A percentile compares a stretch with the other conserved stretches of the same genome.
phyloP scores from a whole-genome alignment of 2,113 vertebrate species.

The Microcebus tavaratra region DNA sequence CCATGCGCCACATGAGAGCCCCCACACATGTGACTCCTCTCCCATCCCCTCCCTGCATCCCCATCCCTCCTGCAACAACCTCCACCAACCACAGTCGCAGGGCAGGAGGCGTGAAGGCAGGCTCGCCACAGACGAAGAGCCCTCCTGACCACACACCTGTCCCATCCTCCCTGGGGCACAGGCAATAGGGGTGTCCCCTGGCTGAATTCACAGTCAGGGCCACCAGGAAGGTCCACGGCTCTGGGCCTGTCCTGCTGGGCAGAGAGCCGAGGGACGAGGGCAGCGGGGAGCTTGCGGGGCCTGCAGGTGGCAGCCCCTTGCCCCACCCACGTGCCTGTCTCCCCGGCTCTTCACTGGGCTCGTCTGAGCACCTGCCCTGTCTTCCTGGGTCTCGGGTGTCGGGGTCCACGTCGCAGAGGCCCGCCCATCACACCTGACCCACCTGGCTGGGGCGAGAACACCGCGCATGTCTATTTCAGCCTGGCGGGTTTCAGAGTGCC shows the following conservation, averaged over 20 bases:
- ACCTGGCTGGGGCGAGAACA: neutral
- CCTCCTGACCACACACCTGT: neutral
- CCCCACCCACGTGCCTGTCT: accelerated
- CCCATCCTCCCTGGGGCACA: accelerated
- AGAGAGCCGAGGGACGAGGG: accelerated
- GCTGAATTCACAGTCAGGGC: neutral
- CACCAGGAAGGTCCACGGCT: no score
- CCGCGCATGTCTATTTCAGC: neutral
- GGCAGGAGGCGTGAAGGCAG: neutral
- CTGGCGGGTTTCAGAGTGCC: conserved; percentile 60
- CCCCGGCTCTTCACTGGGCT: accelerated
- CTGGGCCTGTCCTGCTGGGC: neutral
- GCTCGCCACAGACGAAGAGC: accelerated
- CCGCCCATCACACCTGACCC: neutral
- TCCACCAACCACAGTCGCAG: neutral
- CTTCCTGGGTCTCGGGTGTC: conserved; percentile 8
- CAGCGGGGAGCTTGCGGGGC: accelerated
- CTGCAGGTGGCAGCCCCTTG: accelerated
- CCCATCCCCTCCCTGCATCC: neutral
- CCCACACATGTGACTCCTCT: accelerated
- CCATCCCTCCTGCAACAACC: accelerated
- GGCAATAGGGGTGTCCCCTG: no score
- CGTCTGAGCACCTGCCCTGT: accelerated
- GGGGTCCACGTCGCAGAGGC: neutral
- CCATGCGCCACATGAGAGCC: neutral